Evolutionary conservation across 2,113 vertebrate species (phyloP).

Genomic region (Nothoprocta perdicaria): DNA sequence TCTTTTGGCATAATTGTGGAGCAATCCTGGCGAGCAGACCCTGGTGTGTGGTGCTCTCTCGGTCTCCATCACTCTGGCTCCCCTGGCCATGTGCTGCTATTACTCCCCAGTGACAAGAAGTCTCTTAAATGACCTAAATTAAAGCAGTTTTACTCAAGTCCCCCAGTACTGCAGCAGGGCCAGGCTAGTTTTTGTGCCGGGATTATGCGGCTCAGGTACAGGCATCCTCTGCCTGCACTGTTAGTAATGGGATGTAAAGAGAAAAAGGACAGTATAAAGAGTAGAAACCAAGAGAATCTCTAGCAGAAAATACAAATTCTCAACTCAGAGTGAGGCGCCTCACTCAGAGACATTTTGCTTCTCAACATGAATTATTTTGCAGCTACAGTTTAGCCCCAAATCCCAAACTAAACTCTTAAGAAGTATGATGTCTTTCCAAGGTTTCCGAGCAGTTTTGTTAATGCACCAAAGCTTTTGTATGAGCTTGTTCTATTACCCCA

Average conservation of each 20-base stretch:
- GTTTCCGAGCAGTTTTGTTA: neutral
- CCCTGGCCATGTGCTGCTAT: fast-evolving
- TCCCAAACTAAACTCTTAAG: neutral
- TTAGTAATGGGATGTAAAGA: neutral
- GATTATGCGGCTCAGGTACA: neutral
- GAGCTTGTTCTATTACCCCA: constrained; percentile 27
- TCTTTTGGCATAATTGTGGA: neutral
- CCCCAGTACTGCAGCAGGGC: fast-evolving
- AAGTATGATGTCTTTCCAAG: constrained; percentile 14
- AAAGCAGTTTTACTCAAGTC: neutral
- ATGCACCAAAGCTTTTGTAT: constrained; percentile 33
- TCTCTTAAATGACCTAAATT: neutral
- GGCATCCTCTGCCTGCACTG: neutral
- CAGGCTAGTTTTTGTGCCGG: neutral
- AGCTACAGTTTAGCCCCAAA: neutral
- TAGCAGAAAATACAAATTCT: neutral
- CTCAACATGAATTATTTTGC: neutral
- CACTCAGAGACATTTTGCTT: neutral
- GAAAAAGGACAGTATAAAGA: neutral
- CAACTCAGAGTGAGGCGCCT: neutral
- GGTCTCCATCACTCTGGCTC: neutral
- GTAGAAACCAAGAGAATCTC: neutral
- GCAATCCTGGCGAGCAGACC: neutral
- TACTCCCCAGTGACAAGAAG: neutral
- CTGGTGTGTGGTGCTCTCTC: fast-evolving